Percentiles rank a stretch among this genome's conserved stretches.
Conservation (phyloP, 2,888 invertebrate genomes). For the Aleiodes alternator region DNA sequence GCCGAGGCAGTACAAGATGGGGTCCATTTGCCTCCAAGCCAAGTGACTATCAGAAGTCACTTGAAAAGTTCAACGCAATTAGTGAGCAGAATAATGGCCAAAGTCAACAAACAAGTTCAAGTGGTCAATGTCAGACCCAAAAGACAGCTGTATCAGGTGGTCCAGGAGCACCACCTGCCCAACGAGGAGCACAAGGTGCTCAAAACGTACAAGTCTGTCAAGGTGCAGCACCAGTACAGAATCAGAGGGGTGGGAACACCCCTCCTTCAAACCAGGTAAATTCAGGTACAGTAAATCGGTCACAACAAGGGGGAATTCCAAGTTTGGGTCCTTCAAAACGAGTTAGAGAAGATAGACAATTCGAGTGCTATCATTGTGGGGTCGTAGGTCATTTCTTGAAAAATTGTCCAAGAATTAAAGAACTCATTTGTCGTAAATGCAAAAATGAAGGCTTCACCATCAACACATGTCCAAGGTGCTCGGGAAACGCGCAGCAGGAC, state of each 20-base stretch:
- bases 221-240: too few species aligned
- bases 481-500: not conserved
- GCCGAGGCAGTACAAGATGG: too few species aligned
- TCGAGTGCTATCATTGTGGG: not conserved
- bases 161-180: too few species aligned
- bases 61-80: not conserved
- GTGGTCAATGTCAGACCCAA: too few species aligned
- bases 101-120: too few species aligned
- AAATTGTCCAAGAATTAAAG: not conserved
- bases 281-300: not conserved
- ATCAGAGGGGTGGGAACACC: too few species aligned
- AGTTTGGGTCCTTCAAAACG: not conserved
- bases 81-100: too few species aligned
- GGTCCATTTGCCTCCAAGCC: too few species aligned
- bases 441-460: not conserved
- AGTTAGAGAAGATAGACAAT: not conserved
- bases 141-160: too few species aligned
- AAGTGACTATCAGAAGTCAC: not conserved
- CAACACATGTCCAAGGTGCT: not conserved
- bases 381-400: not conserved
- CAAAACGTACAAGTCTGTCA: too few species aligned
- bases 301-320: not conserved
- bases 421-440: not conserved
- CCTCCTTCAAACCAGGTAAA: too few species aligned
- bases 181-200: too few species aligned